Conservation (phyloP, 2,888 invertebrate species). For the Sepiola atlantica region DNA sequence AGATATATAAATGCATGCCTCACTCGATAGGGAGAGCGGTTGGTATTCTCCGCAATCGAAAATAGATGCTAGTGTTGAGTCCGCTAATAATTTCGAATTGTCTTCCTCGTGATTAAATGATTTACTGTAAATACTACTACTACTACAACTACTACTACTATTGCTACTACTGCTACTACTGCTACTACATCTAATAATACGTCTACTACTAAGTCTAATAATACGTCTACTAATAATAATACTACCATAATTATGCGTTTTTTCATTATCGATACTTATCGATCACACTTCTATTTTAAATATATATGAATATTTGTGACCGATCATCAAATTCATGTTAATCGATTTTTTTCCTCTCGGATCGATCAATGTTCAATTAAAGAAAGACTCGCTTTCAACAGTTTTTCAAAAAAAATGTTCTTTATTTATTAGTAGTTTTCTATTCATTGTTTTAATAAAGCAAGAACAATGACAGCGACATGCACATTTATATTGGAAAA, state of each 20-base stretch:
- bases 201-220: no score
- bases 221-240: no score
- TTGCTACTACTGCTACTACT: neutral
- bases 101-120: no score
- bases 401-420: neutral
- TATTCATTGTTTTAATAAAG: neutral
- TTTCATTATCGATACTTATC: neutral
- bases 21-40: no score
- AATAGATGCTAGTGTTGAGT: no score
- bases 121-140: no score
- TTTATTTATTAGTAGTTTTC: neutral
- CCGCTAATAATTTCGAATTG: no score
- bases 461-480: neutral
- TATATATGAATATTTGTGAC: neutral
- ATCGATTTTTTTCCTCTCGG: neutral
- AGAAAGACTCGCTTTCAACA: neutral
- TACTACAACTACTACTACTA: neutral
- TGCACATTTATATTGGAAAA: neutral
- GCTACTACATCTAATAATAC: no score
- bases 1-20: no score
- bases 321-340: neutral
- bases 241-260: neutral
- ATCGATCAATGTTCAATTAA: neutral
- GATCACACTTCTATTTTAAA: neutral
- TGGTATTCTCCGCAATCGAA: no score